Evolutionary conservation across 2,888 invertebrate species (phyloP), one percentile per base, ranked within the genome.

Genomic region (Urechis unicinctus): DNA sequence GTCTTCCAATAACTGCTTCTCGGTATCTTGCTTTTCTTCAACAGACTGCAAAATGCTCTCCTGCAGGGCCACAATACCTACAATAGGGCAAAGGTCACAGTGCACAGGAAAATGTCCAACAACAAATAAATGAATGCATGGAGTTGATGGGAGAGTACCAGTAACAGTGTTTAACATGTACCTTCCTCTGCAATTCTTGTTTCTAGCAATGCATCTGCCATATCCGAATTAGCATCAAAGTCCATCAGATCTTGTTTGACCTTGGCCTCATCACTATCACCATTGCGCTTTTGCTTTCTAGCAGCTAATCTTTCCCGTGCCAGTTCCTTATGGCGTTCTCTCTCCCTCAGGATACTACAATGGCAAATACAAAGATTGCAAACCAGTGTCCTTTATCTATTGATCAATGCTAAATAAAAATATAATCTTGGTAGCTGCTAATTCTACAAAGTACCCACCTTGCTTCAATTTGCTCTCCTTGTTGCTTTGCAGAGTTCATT

Each of bases 1-100:
- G n/a, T n/a, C n/a, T n/a, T n/a, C n/a, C n/a, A n/a, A n/a, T n/a
- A n/a, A n/a, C n/a, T n/a, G n/a, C n/a, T n/a, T n/a, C 46, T 72
- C 72, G 30, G 65, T 62, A 25, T 57, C 57, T 13, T 71, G 70
- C 48, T 65, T 63, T 44, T 54, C 60, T 46, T 68, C 68, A 50
- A 69, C 52, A 22, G 64, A 61, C 26, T 55, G 61, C 48, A 72
- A 54, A 9, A 70, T 52, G 1, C 59, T 61, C 30, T 64, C 66
- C 25, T 66, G 56, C 1, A 59, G 29, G 4, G 31, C 50, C n/a
- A 29, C 50, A 9, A 17, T 22, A 45, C 45, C 45, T 45, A 21
- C 6, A 13, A n/a, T n/a, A n/a, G 13, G 41, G 41, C 41, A 36
- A 36, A 36, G 41, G n/a, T n/a, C n/a, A n/a, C n/a, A n/a, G n/a